These are phyloP conservation scores for Basileuterus tristriatus DNA, from an alignment of 2,797 vertebrate genomes.

Conservation along the genomic window DNA sequence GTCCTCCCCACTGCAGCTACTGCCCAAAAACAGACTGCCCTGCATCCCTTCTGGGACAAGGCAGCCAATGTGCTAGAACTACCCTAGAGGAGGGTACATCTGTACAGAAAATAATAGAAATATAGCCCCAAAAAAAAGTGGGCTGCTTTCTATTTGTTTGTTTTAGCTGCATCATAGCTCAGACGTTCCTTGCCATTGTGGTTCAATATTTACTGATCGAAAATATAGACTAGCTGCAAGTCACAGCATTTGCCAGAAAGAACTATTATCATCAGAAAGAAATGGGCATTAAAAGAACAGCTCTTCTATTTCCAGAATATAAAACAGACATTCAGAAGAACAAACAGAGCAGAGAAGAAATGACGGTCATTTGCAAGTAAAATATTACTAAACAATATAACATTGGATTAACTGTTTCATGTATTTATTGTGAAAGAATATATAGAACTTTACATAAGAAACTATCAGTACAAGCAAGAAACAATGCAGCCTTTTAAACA, in stretches of 20 bases:
- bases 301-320: conserved; percentile 70
- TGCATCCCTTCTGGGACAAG: not conserved
- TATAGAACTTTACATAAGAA: conserved; percentile 59
- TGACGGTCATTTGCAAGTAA: conserved; percentile 66
- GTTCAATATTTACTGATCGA: conserved; percentile 73
- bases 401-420: conserved; percentile 71
- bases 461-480: conserved; percentile 57
- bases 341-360: conserved; percentile 69
- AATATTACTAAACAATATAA: conserved; percentile 68
- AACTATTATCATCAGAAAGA: conserved; percentile 71
- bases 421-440: conserved; percentile 64
- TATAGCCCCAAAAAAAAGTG: not conserved
- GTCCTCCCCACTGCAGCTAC: not conserved
- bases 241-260: conserved; percentile 67
- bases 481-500: conserved; percentile 42
- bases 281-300: conserved; percentile 71
- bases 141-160: conserved; percentile 57
- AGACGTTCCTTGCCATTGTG: conserved; percentile 57
- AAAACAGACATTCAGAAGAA: conserved; percentile 68
- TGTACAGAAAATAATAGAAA: conserved; percentile 37
- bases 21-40: not conserved
- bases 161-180: conserved; percentile 11
- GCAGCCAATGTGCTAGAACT: conserved; percentile 35
- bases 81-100: not conserved
- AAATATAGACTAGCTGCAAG: conserved; percentile 75